A percentile compares a stretch with the other conserved stretches of the same genome.
Evolutionary conservation across 1,140 invertebrate genomes (phyloP).

Genomic region (Atta colombica): DNA sequence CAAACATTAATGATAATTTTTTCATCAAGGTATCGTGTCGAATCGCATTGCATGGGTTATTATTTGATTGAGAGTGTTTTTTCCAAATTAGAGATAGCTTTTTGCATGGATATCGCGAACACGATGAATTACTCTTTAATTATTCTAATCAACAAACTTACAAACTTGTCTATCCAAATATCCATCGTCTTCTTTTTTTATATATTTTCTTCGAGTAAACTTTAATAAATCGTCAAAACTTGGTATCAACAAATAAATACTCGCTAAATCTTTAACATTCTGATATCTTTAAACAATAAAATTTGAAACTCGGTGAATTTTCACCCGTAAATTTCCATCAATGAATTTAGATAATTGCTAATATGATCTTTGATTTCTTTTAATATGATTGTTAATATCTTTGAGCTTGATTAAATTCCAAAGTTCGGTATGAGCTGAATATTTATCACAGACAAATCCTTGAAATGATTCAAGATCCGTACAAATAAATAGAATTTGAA

Average conservation of each 20-base stretch:
- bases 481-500: neutral
- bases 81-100: constrained; percentile 71
- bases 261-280: neutral
- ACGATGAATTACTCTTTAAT: constrained; percentile 56
- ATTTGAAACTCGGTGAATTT: neutral
- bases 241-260: neutral
- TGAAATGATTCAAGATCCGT: neutral
- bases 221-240: neutral
- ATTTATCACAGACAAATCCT: neutral
- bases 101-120: constrained; percentile 69
- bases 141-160: constrained; percentile 58
- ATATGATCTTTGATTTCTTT: neutral
- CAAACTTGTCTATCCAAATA: constrained; percentile 18
- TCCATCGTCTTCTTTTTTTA: neutral
- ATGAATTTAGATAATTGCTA: constrained; percentile 17
- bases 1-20: constrained; percentile 68
- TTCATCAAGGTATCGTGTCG: constrained; percentile 69
- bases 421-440: neutral
- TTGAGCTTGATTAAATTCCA: neutral
- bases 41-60: constrained; percentile 67
- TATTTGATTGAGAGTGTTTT: constrained; percentile 66
- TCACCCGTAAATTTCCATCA: neutral
- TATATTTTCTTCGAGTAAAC: neutral
- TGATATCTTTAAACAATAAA: neutral
- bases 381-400: neutral